phyloP scores from a whole-genome alignment of 1,140 invertebrate genomes.

The Papilio machaon region DNA sequence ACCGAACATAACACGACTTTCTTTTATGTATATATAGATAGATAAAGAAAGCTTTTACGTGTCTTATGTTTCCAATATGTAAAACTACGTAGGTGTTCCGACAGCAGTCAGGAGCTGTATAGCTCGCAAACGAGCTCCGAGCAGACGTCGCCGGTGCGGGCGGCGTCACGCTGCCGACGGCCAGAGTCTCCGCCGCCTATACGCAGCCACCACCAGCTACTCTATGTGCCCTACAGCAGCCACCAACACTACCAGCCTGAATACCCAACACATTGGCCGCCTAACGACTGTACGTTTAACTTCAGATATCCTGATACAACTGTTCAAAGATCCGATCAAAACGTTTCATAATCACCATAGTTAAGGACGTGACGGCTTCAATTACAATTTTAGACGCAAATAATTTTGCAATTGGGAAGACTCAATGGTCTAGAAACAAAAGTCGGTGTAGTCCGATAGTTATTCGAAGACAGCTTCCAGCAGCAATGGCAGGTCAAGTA shows the following conservation, averaged over 20 bases:
- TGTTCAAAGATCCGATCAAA: too few relatives aligned
- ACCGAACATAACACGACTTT: too few relatives aligned
- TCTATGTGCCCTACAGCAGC: slow-evolving; percentile 88
- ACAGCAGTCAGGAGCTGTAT: slow-evolving; percentile 78
- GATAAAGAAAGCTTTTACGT: not conserved
- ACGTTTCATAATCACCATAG: too few relatives aligned
- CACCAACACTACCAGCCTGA: slow-evolving; percentile 75
- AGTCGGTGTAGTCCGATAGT: not conserved
- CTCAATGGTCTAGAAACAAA: not conserved
- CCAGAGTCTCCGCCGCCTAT: slow-evolving; percentile 86
- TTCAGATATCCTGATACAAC: too few relatives aligned
- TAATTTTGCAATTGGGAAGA: not conserved
- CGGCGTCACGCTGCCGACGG: slow-evolving; percentile 73
- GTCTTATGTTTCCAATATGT: not conserved
- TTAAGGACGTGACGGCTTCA: too few relatives aligned
- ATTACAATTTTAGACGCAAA: too few relatives aligned
- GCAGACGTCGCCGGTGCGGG: slow-evolving; percentile 70
- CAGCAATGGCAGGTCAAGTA: too few relatives aligned
- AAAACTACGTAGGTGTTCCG: slow-evolving; percentile 60
- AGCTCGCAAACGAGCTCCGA: slow-evolving; percentile 76
- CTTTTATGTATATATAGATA: too few relatives aligned
- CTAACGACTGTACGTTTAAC: slow-evolving; percentile 64
- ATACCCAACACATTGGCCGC: slow-evolving; percentile 62
- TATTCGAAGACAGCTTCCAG: not conserved
- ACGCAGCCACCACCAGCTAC: slow-evolving; percentile 85